Evolutionary conservation across 2,797 vertebrate genomes (phyloP).

Genomic region (Hemibagrus guttatus): DNA sequence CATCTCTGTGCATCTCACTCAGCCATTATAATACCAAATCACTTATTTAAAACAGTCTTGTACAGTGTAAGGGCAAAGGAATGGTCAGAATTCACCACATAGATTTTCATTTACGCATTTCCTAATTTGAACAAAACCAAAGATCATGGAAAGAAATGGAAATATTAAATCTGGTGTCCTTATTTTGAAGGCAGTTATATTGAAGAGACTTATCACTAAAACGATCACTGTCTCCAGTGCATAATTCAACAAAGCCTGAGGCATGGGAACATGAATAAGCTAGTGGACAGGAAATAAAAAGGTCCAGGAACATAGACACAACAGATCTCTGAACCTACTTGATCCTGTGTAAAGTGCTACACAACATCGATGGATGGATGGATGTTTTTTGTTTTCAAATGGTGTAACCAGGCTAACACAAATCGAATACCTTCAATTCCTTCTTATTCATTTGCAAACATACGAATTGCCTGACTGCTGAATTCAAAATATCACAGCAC

Average conservation of each 20-base stretch:
- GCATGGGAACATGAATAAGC: neutral
- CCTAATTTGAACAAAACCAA: neutral
- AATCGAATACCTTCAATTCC: too few species aligned
- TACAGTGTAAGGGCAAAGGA: too few species aligned
- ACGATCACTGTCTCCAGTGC: neutral
- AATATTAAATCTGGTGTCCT: neutral
- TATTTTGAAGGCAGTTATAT: neutral
- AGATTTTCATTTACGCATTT: neutral
- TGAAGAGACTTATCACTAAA: neutral
- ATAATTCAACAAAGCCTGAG: neutral
- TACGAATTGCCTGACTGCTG: too few species aligned
- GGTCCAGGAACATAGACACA: neutral
- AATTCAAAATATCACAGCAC: too few species aligned
- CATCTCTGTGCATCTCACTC: neutral
- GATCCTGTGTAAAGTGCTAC: too few species aligned
- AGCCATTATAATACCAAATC: slow-evolving; percentile 4
- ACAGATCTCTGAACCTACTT: too few species aligned
- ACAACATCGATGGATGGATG: too few species aligned
- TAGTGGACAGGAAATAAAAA: neutral
- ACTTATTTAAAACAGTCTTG: neutral
- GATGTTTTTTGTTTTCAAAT: neutral
- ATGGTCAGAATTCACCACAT: neutral
- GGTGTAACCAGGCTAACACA: too few species aligned
- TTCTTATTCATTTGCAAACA: too few species aligned
- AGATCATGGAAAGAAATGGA: neutral